phyloP scores from a whole-genome alignment of 2,797 vertebrate species.

The Typhlichthys eigenmanni region DNA sequence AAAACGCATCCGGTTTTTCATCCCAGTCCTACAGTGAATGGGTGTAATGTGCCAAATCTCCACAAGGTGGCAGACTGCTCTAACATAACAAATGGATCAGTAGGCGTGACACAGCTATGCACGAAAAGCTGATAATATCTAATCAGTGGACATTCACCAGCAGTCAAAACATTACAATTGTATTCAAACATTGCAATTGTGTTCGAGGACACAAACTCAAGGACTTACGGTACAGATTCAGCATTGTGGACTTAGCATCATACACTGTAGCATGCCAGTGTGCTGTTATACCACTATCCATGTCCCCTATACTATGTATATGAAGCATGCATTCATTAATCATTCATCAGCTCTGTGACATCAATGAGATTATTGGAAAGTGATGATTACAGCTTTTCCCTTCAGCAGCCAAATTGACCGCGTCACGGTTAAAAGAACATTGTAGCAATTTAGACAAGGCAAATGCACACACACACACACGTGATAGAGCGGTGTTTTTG shows the following conservation, averaged over 20 bases:
- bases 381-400: constrained; percentile 26
- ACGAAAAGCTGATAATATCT: neutral
- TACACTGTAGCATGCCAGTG: neutral
- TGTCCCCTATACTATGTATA: neutral
- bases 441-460: constrained; percentile 27
- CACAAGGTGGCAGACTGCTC: constrained; percentile 56
- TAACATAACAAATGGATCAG: constrained; percentile 9
- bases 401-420: neutral
- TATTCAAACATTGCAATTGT: neutral
- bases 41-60: constrained; percentile 19
- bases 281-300: no score
- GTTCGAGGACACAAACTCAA: neutral
- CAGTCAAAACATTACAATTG: neutral
- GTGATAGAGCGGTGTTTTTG: neutral
- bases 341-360: constrained; percentile 19
- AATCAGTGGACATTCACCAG: constrained; percentile 36
- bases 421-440: neutral
- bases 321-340: neutral
- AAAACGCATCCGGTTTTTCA: neutral
- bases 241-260: neutral
- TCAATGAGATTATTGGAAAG: constrained; percentile 21
- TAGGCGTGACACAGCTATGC: neutral
- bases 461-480: neutral
- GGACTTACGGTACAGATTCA: neutral
- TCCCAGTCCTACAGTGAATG: constrained; percentile 13